Base-by-base conservation (phyloP, 2,113 vertebrate genomes). In the Larimichthys polyactis region DNA sequence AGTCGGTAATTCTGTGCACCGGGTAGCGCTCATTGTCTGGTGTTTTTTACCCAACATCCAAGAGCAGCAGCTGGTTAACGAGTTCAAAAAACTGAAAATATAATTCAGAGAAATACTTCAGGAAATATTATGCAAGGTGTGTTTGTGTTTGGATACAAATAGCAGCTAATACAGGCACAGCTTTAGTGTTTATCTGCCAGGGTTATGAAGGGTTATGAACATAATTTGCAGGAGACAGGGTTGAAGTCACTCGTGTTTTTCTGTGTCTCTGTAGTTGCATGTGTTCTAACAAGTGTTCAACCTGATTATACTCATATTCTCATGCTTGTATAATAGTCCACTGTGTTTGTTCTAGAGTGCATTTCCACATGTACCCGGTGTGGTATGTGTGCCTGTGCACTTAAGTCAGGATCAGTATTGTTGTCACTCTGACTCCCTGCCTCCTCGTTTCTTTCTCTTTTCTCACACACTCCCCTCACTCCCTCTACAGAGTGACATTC, bases 401-500 rank as follows among this genome's bases (percentile, higher is more conserved):
- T 67, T 46, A 72, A 87, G 58, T 82, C 81, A 74, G 76, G 49
- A 83, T 84, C 81, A 58, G 81, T 64, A 58, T 79, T 83, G 85
- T 79, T 87, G 87, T 89, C 87, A 63, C 76, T 83, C 78, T 43
- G 52, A 16, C 84, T 71, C 64, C 29, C 67, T 82, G 69, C 65
- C 78, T 72, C 27, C 17, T 59, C 22, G 22, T 71, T 81, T 54
- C 51, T 7, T 72, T 66, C 79, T 58, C 64, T 29, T 77, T 73
- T 71, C 77, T 75, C 82, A 67, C 60, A 0, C 84, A 44, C 89
- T 79, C 62, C 62, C 90, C 85, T 74, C 86, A 70, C 88, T 90
- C 78, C 77, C 80, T 89, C 84, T 68, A 85, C 87, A 81, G 75
- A 89, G 87, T 94, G 93, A 95, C 94, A 94, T 94, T 94, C 92